Base-by-base conservation (phyloP, 2,888 invertebrate species). In the Drosophila mimetica region DNA sequence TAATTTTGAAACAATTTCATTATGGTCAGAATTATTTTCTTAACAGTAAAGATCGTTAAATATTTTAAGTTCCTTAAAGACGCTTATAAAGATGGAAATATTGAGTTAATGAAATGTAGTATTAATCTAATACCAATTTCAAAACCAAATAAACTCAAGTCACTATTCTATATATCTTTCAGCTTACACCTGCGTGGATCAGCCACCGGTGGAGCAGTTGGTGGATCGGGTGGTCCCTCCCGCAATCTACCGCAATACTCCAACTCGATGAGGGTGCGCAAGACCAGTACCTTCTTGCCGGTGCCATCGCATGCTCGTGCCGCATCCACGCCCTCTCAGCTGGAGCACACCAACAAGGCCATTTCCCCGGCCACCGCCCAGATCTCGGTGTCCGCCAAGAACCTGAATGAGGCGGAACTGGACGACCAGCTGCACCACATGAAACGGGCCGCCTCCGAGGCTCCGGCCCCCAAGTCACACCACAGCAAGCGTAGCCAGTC, bases 241-340 rank as follows among this genome's bases (percentile, higher is more conserved):
- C 79, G 55, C 50, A 87, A 88, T 59, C 57, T 90, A 60, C 90
- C 90, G 11, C 91, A 91, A 51, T 88, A 90, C 81, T 90, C 91
- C 32, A 91, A 87, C 71, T 89, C 90, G 18, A 88, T 90, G 89
- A 85, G 91, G 32, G 87, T 90, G 57, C 89, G 91, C 53, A 91
- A 91, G 54, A 87, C 89, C 13, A 90, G 75, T 54, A 89, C 89
- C 7, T 87, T 88, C 57, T 75, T 92, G 63, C 92, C 92, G 28
- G 88, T 92, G 54, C 92, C 92, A 37, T 81, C 89, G 11, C 92
- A 92, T 75, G 80, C 90, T 13, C 86, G 92, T 51, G 91, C 92
- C 16, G 91, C 91, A 5, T 92, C 92, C 46, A 92, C 92, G 51
- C 92, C 92, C 41, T 91, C 91, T 22, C 91, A 91, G 80, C 89